Conservation (phyloP, 2,113 vertebrate species). For the Ictidomys tridecemlineatus region DNA sequence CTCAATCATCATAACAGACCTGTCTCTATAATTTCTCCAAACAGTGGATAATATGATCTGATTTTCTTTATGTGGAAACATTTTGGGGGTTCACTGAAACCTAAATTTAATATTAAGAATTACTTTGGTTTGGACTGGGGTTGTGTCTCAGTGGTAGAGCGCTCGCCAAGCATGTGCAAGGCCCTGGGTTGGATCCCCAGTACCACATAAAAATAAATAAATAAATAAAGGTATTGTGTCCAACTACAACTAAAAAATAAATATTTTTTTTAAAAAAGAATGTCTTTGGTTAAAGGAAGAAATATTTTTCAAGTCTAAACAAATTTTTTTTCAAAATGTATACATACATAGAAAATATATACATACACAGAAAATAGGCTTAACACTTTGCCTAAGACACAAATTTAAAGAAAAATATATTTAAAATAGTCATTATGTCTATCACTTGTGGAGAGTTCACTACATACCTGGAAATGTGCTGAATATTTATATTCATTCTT, state of each 20-base stretch:
- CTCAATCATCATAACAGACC: not conserved
- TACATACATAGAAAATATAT: not conserved
- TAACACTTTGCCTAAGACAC: not conserved
- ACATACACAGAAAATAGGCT: not conserved
- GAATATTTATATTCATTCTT: not conserved
- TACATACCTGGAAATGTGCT: not conserved
- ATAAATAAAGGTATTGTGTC: no score
- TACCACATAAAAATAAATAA: no score
- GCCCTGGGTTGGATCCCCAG: no score
- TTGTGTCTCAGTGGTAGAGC: no score
- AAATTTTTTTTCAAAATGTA: not conserved
- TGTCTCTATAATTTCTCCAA: not conserved
- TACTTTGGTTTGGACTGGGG: not conserved
- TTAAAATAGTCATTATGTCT: not conserved
- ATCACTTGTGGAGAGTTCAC: not conserved
- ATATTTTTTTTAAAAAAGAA: not conserved
- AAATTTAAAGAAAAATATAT: not conserved
- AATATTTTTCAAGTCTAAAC: conserved; percentile 40
- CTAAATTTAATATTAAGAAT: conserved; percentile 47
- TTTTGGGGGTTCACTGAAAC: not conserved
- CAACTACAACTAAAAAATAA: no score
- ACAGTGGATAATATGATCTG: not conserved
- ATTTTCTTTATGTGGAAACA: not conserved
- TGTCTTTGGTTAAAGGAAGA: not conserved
- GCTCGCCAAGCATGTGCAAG: no score